phyloP scores from a whole-genome alignment of 2,113 vertebrate genomes.

The Mustela nigripes region DNA sequence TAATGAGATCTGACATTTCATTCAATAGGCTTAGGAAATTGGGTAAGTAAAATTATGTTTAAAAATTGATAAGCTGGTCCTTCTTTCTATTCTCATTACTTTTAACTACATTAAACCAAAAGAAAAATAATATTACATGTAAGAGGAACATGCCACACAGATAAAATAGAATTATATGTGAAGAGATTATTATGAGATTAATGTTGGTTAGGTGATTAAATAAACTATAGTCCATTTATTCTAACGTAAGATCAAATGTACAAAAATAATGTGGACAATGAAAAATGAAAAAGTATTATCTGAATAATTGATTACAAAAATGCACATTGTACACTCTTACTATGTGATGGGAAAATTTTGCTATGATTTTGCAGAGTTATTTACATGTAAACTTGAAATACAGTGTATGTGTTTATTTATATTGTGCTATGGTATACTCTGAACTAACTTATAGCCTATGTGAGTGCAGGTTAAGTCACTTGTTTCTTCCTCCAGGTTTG shows the following conservation, averaged over 20 bases:
- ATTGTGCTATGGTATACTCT: accelerated
- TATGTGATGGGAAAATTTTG: background rate
- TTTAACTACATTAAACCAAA: background rate
- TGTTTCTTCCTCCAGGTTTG: background rate
- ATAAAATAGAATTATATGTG: background rate
- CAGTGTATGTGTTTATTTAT: background rate
- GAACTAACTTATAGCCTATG: background rate
- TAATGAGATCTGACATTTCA: background rate
- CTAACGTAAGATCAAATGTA: background rate
- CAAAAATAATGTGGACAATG: background rate
- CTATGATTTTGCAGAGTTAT: background rate
- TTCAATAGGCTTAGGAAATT: background rate
- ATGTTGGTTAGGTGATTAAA: background rate
- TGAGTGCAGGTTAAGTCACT: background rate
- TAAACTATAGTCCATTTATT: background rate
- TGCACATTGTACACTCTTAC: background rate
- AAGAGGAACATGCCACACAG: background rate
- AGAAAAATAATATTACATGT: background rate
- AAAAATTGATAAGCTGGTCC: background rate
- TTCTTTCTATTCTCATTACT: background rate
- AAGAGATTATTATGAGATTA: background rate
- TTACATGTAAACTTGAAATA: background rate
- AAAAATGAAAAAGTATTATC: background rate
- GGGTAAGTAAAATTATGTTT: background rate
- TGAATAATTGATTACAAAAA: background rate